These are phyloP conservation scores for Hydrotaea cyrtoneurina DNA, from an alignment of 2,888 invertebrate genomes.

Conservation along the genomic window DNA sequence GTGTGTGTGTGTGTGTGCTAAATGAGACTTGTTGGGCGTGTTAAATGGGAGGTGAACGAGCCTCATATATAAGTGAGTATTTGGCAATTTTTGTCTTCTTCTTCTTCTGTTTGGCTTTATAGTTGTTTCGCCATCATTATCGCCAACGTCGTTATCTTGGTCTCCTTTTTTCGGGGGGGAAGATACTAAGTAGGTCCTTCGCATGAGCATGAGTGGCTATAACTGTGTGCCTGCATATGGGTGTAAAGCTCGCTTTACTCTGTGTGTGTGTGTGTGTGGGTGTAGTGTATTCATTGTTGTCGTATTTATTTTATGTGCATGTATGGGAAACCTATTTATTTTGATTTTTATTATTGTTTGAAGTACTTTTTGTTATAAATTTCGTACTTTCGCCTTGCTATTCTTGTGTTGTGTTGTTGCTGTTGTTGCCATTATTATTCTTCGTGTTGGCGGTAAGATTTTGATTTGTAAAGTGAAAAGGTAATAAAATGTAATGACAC, in stretches of 20 bases:
- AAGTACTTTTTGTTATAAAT: conserved; percentile 63
- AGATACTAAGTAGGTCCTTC: conserved; percentile 5
- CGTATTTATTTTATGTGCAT: conserved; percentile 30
- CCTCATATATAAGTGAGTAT: conserved; percentile 19
- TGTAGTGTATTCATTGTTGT: conserved; percentile 15
- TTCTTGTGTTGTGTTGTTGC: conserved; percentile 31
- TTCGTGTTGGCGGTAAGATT: conserved; percentile 29
- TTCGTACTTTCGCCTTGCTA: conserved; percentile 44
- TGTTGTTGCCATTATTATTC: neutral
- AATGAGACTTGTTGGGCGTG: conserved; percentile 66
- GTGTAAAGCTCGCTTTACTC: no score
- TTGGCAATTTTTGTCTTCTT: conserved; percentile 16
- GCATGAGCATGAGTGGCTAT: conserved; percentile 39
- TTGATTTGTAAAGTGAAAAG: conserved; percentile 66
- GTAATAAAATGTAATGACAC: conserved; percentile 66
- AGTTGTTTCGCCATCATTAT: conserved; percentile 33
- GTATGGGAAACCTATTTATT: conserved; percentile 44
- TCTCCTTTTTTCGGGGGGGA: neutral
- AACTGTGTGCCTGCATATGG: conserved; percentile 17
- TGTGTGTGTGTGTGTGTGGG: neutral
- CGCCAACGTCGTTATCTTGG: neutral
- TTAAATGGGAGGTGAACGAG: conserved; percentile 47
- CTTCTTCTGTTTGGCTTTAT: conserved; percentile 5
- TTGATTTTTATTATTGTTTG: conserved; percentile 48
- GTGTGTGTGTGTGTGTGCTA: conserved; percentile 38